Conservation (phyloP, 2,797 vertebrate genomes). For the Spinus olivaceus region DNA sequence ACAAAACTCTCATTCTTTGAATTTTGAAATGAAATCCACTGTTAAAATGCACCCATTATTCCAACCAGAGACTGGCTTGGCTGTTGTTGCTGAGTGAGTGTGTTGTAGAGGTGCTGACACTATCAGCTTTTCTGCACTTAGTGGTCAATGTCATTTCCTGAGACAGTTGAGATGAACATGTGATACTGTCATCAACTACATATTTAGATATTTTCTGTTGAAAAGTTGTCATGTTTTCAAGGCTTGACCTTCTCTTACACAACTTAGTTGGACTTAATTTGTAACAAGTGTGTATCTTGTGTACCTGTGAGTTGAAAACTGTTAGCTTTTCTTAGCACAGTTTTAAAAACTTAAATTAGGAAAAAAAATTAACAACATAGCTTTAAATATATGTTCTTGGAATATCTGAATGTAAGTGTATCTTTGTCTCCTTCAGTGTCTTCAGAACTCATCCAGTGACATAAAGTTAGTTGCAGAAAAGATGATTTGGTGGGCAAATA, state of each 20-base stretch:
- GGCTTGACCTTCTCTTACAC: neutral
- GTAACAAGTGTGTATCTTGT: neutral
- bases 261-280: neutral
- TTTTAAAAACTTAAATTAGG: neutral
- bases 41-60: neutral
- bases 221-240: neutral
- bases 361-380: neutral
- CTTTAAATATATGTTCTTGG: neutral
- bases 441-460: constrained; percentile 97
- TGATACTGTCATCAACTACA: neutral
- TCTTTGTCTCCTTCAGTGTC: constrained; percentile 68
- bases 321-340: neutral
- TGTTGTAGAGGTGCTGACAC: neutral
- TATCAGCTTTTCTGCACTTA: neutral
- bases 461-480: constrained; percentile 93
- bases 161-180: neutral
- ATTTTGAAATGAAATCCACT: neutral
- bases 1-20: neutral
- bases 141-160: neutral
- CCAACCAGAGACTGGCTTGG: neutral
- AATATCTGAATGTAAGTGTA: neutral
- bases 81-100: neutral
- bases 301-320: neutral
- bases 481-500: constrained; percentile 97
- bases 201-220: neutral